Evolutionary conservation across 2,797 vertebrate species (phyloP).

Genomic region (Eulemur albifrons): DNA sequence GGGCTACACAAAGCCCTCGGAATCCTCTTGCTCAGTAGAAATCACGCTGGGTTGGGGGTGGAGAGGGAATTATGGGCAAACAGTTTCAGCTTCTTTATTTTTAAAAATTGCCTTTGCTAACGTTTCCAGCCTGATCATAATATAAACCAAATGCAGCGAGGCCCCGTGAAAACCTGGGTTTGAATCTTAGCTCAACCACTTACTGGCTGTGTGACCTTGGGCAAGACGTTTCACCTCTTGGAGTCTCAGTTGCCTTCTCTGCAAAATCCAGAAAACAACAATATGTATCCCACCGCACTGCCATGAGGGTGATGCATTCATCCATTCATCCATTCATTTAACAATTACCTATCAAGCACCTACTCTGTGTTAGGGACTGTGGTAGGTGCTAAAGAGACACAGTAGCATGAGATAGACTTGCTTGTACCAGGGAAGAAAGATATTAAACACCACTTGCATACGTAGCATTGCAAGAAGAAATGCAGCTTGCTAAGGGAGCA

Average conservation of each 20-base stretch:
- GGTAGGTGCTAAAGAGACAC: background rate
- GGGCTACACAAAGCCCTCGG: slow-evolving; percentile 32
- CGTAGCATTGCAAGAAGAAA: background rate
- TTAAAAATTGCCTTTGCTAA: slow-evolving; percentile 58
- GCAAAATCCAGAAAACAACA: background rate
- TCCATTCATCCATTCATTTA: background rate
- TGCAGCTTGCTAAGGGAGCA: background rate
- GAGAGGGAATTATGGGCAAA: slow-evolving; percentile 26
- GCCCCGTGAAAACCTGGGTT: background rate
- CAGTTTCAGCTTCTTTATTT: slow-evolving; percentile 43
- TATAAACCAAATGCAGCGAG: background rate
- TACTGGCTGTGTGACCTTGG: background rate
- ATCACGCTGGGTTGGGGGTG: slow-evolving; percentile 44
- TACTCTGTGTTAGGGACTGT: background rate
- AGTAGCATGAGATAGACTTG: background rate
- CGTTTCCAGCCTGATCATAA: background rate
- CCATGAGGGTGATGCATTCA: background rate
- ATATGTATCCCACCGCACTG: background rate
- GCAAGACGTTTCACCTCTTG: background rate
- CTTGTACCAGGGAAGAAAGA: background rate
- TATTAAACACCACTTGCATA: background rate
- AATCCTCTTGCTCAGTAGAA: background rate
- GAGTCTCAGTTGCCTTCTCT: background rate
- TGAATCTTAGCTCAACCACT: background rate
- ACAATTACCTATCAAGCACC: background rate